Evolutionary conservation across 2,888 invertebrate genomes (phyloP).

Genomic region (Dendrolimus pini): DNA sequence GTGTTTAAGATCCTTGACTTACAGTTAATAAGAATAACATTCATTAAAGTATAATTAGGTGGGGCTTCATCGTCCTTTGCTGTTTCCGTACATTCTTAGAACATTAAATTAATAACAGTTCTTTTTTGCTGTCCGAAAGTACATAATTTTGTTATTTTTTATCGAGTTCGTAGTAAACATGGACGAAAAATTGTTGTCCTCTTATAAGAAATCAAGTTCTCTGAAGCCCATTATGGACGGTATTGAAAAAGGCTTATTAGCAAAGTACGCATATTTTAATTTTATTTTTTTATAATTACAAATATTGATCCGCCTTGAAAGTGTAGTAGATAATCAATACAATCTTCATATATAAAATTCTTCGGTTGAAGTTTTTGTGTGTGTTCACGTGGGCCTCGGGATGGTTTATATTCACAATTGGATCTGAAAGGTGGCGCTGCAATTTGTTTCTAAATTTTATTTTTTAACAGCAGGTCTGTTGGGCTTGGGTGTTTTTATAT

Average conservation of each 20-base stretch:
- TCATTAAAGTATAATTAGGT: constrained; percentile 18
- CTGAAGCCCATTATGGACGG: constrained; percentile 29
- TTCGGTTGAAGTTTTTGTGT: no score
- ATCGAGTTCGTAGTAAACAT: not conserved
- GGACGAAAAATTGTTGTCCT: not conserved
- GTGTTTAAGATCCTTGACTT: not conserved
- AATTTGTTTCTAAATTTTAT: no score
- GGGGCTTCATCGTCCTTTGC: constrained; percentile 19
- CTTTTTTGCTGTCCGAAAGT: constrained; percentile 6
- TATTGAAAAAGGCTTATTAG: constrained; percentile 16
- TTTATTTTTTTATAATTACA: not conserved
- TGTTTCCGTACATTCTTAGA: constrained; percentile 26
- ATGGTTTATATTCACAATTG: no score
- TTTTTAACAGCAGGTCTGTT: no score
- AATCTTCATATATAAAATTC: no score
- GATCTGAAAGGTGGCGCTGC: no score
- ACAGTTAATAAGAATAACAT: not conserved
- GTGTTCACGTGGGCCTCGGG: no score
- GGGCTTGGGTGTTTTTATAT: no score
- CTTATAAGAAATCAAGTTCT: constrained; percentile 7
- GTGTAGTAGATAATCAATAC: no score
- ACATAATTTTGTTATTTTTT: not conserved
- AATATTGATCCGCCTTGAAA: no score
- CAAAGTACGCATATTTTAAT: not conserved
- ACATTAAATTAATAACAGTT: constrained; percentile 2